Base-by-base conservation (phyloP, 2,797 vertebrate species). In the Chelon auratus region DNA sequence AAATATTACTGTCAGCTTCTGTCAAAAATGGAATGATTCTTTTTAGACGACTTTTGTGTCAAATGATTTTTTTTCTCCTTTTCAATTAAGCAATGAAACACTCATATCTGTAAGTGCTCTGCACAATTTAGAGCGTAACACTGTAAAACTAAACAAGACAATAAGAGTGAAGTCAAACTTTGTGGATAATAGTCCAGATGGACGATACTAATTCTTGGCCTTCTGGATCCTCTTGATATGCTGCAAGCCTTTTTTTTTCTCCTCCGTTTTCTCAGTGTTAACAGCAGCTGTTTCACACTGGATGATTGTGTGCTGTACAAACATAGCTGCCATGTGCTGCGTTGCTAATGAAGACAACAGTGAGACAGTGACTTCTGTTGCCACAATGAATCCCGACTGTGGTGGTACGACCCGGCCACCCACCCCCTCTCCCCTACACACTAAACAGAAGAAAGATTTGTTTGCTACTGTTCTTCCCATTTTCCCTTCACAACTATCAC, bases 351-450 rank as follows among this genome's bases (percentile, higher is more conserved):
- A 47, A 66, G 75, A 67, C 66, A 81, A 78, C 62, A 73, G 24
- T 30, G 20, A 59, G 67, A 26, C 24, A 26, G 80, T 67, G 61
- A 65, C 76, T 52, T 78, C 77, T 54, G 74, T 85, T 81, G 50
- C 64, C 64, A 57, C 59, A 90, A 91, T 89, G 79, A 84, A 83
- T 82, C 59, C 68, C 55, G 62, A 87, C 84, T 80, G 75, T 26
- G 52, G 42, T 52, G 52, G 62, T 24, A 17, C 30, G 33, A 50
- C 60, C 70, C 61, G 43, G 42, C 54, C 64, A n/a, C 40, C 42
- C 45, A 33, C 14, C 3, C 2, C 52, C 40, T 30, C 8, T 24
- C n/a, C 15, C 22, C 12, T 6, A 43, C 50, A 20, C 20, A 48
- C 39, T 55, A 45, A 33, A 43, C 26, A n/a, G 36, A 68, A 72